Conservation (phyloP, 2,888 invertebrate species). For the Xanthorhoe spadicearia region DNA sequence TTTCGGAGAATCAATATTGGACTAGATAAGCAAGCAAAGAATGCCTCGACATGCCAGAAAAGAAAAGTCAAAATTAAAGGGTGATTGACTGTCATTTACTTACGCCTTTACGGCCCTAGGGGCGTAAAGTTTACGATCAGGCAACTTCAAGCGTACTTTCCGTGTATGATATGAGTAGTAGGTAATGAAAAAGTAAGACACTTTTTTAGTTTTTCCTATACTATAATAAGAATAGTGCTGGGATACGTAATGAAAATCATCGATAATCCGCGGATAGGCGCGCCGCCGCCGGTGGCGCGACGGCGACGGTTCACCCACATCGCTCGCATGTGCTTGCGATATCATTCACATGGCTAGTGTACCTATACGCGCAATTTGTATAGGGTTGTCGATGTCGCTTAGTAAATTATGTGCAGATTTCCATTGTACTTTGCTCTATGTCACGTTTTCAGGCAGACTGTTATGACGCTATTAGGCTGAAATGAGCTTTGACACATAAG, state of each 20-base stretch:
- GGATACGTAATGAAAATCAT: conserved; percentile 18
- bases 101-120: too few relatives aligned
- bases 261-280: conserved; percentile 28
- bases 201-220: neutral
- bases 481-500: too few relatives aligned
- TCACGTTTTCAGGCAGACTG: neutral
- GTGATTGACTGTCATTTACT: too few relatives aligned
- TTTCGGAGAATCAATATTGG: too few relatives aligned
- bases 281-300: conserved; percentile 36
- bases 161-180: too few relatives aligned
- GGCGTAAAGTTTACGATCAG: too few relatives aligned
- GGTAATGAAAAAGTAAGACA: too few relatives aligned
- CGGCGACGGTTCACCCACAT: conserved; percentile 50
- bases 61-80: too few relatives aligned
- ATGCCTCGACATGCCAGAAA: too few relatives aligned
- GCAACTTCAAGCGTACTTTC: too few relatives aligned
- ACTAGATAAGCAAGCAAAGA: too few relatives aligned
- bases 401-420: neutral
- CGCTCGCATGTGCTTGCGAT: conserved; percentile 55
- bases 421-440: neutral
- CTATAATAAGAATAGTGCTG: conserved; percentile 9
- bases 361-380: conserved; percentile 63
- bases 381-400: conserved; percentile 55
- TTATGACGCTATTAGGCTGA: neutral
- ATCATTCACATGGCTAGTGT: conserved; percentile 63